phyloP scores from a whole-genome alignment of 2,888 invertebrate species.

The Archips xylosteana region DNA sequence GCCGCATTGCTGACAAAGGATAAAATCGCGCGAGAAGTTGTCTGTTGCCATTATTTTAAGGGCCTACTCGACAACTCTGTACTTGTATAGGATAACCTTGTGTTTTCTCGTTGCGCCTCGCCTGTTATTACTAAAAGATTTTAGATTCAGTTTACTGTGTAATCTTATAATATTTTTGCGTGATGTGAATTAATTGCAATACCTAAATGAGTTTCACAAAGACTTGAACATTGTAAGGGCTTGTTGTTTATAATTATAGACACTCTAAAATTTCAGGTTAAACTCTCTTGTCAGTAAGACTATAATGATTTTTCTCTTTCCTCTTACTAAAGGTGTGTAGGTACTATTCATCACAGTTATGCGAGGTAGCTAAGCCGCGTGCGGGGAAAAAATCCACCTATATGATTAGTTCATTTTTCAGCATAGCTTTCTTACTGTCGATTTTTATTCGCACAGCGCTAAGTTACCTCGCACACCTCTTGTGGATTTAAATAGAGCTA shows the following conservation, averaged over 20 bases:
- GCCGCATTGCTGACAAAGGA: constrained; percentile 34
- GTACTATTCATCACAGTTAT: no score
- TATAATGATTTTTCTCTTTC: no score
- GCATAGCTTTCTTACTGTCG: no score
- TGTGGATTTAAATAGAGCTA: no score
- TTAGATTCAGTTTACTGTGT: constrained; percentile 28
- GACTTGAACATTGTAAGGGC: not conserved
- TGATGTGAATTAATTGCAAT: not conserved
- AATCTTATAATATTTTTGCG: not conserved
- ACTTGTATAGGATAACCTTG: constrained; percentile 26
- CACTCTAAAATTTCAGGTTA: not conserved
- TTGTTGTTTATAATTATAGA: not conserved
- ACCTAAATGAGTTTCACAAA: not conserved
- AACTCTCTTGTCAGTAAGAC: no score
- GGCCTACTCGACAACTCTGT: constrained; percentile 38
- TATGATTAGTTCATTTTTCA: no score
- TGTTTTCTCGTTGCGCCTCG: constrained; percentile 14
- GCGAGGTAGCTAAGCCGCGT: no score
- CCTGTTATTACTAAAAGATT: constrained; percentile 23
- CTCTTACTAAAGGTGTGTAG: no score
- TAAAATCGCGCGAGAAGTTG: constrained; percentile 36
- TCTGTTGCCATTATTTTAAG: constrained; percentile 41
- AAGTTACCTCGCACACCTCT: no score
- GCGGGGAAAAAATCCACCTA: no score
- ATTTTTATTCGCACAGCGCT: no score